phyloP scores from a whole-genome alignment of 2,113 vertebrate species.

The Catharus fuscescens region DNA sequence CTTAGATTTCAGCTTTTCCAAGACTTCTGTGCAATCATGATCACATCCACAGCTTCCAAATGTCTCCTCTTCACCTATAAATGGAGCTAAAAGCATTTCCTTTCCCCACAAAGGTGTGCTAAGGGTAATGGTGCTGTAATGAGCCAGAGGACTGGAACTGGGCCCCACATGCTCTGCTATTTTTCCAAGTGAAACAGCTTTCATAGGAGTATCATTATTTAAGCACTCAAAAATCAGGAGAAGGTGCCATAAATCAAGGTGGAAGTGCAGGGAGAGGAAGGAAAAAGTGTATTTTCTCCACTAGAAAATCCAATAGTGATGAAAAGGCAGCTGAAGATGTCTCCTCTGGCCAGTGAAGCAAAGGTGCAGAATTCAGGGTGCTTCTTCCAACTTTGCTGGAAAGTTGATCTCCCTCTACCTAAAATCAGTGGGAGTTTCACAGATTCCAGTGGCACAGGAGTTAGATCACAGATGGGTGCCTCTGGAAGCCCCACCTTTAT shows the following conservation, averaged over 20 bases:
- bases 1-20: not conserved
- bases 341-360: not conserved
- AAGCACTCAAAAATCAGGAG: not conserved
- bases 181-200: not conserved
- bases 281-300: not conserved
- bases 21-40: not conserved
- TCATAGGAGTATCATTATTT: not conserved
- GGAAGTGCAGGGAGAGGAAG: not conserved
- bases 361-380: not conserved
- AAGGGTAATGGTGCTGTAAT: not conserved
- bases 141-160: not conserved
- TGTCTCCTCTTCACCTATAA: not conserved
- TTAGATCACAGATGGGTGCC: constrained; percentile 30
- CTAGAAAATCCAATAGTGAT: not conserved
- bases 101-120: not conserved
- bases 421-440: not conserved
- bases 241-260: not conserved
- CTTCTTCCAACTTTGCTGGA: not conserved
- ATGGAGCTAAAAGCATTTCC: not conserved
- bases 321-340: not conserved
- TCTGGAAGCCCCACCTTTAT: constrained; percentile 24
- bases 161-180: not conserved
- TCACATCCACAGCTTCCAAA: not conserved
- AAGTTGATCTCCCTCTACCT: not conserved
- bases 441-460: not conserved